Conservation (phyloP, 2,113 vertebrate species). For the Elgaria multicarinata region DNA sequence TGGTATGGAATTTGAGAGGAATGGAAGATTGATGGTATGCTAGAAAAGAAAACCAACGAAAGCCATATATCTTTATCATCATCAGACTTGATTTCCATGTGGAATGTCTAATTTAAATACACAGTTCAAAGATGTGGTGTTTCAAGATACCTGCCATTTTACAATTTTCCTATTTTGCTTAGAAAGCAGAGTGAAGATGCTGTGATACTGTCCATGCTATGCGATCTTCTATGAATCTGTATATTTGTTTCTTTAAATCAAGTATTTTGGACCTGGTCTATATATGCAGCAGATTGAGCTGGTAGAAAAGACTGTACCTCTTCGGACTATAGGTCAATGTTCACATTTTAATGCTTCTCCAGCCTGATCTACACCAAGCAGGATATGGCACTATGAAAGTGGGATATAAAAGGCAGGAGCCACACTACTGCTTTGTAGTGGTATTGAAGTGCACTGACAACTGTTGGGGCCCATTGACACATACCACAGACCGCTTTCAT, state of each 20-base stretch:
- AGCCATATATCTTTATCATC: neutral
- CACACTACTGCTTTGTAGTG: too few relatives aligned
- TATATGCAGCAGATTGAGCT: neutral
- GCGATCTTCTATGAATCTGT: neutral
- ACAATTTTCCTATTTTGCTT: neutral
- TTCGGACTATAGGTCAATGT: neutral
- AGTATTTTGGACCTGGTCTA: neutral
- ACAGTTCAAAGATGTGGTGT: neutral
- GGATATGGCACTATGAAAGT: too few relatives aligned
- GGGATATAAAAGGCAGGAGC: too few relatives aligned
- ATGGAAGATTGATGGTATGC: slow-evolving; percentile 65
- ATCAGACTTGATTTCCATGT: slow-evolving; percentile 22
- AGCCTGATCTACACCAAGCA: too few relatives aligned
- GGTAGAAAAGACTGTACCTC: neutral
- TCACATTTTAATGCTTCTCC: too few relatives aligned
- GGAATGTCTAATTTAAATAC: neutral
- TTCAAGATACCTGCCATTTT: neutral
- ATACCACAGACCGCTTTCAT: too few relatives aligned
- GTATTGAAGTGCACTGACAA: too few relatives aligned
- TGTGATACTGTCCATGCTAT: neutral
- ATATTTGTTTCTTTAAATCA: too few relatives aligned
- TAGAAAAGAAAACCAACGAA: slow-evolving; percentile 39
- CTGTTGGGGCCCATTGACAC: too few relatives aligned
- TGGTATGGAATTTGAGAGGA: slow-evolving; percentile 65
- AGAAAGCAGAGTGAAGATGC: neutral